Evolutionary conservation across 1,140 invertebrate genomes (phyloP), one percentile per base, ranked within the genome.

Genomic region (Aphidius gifuensis): DNA sequence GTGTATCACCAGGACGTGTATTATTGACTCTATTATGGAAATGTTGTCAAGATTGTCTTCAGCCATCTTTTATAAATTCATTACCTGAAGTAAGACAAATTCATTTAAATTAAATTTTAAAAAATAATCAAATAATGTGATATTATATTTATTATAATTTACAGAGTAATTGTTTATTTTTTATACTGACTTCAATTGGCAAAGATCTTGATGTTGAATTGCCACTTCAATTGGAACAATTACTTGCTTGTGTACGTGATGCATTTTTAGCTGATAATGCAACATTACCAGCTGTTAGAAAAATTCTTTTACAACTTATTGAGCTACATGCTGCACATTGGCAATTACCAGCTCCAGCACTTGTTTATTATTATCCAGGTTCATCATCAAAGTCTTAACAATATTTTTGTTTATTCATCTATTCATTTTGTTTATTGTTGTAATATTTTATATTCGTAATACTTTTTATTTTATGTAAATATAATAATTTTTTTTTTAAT

Each of bases 281-380:
- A 23, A 84, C 83, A 40, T 81, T 86, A 16, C 83, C 88, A 6
- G 82, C 85, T 48, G 87, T 90, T 46, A 85, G 90, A 63, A 91
- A 91, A 71, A 94, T 91, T 1, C 83, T 95, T 11, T 82, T 95
- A 60, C 92, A 95, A 77, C 82, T 95, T 38, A 93, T 96, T 61
- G 93, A 95, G 73, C 81, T 95, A 51, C 90, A 92, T 73, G 92
- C 92, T 1, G 91, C 91, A 0, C 87, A 90, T 71, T 95, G 93
- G 93, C 90, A 94, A 74, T 83, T 95, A 50, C 90, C 92, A 21
- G 91, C 92, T 38, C 88, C 90, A 6, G 92, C 93, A 3, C 90
- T 94, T 43, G 85, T 93, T 54, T 96, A 96, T 79, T 95, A 95
- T 78, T 94, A 94, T 77, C 91, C 91, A 11, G 77, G 75, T 44